Conservation (phyloP, 2,888 invertebrate genomes). For the Spialia ferax region DNA sequence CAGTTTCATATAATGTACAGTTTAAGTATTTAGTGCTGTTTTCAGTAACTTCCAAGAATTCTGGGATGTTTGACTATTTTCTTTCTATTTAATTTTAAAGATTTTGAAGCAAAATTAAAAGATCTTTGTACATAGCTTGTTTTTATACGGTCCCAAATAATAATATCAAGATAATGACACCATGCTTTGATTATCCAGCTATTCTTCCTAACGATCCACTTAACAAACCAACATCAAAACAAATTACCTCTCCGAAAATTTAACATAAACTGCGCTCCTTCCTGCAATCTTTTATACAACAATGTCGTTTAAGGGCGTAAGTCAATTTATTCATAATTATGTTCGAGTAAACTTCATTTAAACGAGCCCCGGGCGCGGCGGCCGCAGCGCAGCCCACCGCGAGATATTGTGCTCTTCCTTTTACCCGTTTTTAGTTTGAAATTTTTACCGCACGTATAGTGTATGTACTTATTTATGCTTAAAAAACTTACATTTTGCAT, state of each 20-base stretch:
- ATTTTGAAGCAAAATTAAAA: too few relatives aligned
- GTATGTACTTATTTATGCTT: too few relatives aligned
- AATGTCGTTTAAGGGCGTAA: constrained; percentile 10
- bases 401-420: constrained; percentile 15
- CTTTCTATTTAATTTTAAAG: too few relatives aligned
- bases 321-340: constrained; percentile 27
- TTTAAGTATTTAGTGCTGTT: neutral
- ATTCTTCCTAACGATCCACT: neutral
- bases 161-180: neutral
- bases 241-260: constrained; percentile 3
- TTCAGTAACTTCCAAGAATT: neutral
- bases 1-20: neutral
- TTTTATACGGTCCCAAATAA: neutral
- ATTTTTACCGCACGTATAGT: neutral
- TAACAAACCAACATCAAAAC: too few relatives aligned
- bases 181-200: neutral
- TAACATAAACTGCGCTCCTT: neutral
- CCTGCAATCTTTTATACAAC: constrained; percentile 1
- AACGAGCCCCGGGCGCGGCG: neutral
- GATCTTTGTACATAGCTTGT: too few relatives aligned
- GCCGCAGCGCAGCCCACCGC: constrained; percentile 4
- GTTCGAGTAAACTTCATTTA: constrained; percentile 20
- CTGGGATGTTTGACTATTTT: too few relatives aligned
- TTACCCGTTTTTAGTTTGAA: neutral
- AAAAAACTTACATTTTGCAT: too few relatives aligned